Conservation (phyloP, 2,113 vertebrate genomes). For the Sterrhoptilus dennistouni region DNA sequence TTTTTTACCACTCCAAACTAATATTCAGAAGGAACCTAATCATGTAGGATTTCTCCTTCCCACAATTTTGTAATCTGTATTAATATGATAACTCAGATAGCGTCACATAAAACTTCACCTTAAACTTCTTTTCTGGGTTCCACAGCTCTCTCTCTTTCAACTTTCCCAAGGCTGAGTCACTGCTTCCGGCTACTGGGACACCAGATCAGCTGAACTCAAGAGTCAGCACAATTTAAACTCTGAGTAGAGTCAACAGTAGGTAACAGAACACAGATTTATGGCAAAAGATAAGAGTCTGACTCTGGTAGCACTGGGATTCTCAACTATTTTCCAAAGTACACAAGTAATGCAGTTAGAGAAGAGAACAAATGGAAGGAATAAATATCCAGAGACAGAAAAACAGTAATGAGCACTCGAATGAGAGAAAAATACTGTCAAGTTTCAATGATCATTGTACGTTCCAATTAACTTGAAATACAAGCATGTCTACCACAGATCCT, state of each 20-base stretch:
- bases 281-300: neutral
- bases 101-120: neutral
- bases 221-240: neutral
- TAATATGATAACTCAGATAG: neutral
- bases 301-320: neutral
- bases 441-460: neutral
- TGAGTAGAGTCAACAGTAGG: neutral
- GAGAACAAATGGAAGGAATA: neutral
- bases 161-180: neutral
- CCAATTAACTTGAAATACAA: neutral
- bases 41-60: neutral
- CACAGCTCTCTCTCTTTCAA: neutral
- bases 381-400: neutral
- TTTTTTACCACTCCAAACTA: neutral
- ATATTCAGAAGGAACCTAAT: neutral
- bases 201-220: neutral
- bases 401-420: neutral
- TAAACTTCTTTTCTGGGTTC: neutral
- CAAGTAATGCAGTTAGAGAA: neutral
- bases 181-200: neutral
- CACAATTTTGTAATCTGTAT: neutral
- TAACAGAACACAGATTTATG: neutral
- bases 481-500: neutral
- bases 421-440: neutral
- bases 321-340: neutral